Evolutionary conservation across 2,113 vertebrate genomes (phyloP).

Genomic region (Lophochroa leadbeateri): DNA sequence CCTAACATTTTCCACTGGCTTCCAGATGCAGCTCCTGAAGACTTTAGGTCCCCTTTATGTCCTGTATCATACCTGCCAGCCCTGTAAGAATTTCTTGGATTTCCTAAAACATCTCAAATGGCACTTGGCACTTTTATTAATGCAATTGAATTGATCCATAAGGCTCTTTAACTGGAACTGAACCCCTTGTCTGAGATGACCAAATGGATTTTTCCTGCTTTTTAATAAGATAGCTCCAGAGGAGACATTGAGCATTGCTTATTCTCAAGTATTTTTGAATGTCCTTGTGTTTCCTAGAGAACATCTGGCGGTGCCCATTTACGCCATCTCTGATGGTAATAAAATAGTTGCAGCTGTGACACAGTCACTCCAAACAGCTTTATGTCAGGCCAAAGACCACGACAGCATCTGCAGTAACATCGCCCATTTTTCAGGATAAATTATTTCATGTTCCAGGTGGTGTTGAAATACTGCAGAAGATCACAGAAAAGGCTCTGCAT

Average conservation of each 20-base stretch:
- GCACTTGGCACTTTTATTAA: neutral
- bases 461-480: neutral
- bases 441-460: neutral
- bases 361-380: neutral
- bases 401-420: neutral
- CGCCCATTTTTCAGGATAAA: neutral
- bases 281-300: neutral
- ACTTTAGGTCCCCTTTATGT: neutral
- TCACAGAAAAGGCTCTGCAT: neutral
- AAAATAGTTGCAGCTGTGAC: neutral
- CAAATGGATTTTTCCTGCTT: neutral
- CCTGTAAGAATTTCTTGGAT: neutral
- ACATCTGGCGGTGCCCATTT: neutral
- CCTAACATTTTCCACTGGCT: neutral
- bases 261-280: neutral
- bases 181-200: neutral
- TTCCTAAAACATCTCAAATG: neutral
- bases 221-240: neutral
- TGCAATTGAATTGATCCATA: neutral
- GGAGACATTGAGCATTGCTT: neutral
- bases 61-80: neutral
- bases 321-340: neutral
- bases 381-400: neutral
- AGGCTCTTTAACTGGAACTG: neutral
- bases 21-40: neutral